Percentiles rank a stretch among this genome's conserved stretches.
These are phyloP conservation scores for Sigmodon hispidus DNA, from an alignment of 2,113 vertebrate genomes.

Conservation along the genomic window DNA sequence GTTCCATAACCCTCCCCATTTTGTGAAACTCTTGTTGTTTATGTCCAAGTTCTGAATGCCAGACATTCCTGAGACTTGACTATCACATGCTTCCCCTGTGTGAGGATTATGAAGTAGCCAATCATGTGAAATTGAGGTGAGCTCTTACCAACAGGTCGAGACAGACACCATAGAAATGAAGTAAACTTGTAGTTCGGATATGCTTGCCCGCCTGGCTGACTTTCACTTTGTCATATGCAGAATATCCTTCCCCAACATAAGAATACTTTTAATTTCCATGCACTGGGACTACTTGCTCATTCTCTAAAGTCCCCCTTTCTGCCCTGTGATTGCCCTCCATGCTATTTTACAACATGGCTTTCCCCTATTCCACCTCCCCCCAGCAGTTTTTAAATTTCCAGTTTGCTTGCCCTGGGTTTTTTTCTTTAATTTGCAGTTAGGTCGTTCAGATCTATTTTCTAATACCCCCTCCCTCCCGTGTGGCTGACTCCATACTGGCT, in stretches of 20 bases:
- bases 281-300: too few relatives aligned
- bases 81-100: background rate
- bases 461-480: background rate
- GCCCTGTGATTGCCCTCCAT: background rate
- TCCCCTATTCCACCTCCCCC: background rate
- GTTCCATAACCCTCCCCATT: background rate
- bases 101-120: background rate
- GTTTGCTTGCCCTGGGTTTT: background rate
- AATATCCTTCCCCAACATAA: background rate
- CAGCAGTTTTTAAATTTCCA: background rate
- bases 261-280: background rate
- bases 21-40: background rate
- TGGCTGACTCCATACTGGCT: background rate
- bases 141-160: background rate
- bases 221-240: background rate
- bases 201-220: background rate
- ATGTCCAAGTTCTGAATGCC: too few relatives aligned
- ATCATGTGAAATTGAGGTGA: background rate
- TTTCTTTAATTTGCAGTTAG: background rate
- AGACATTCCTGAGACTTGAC: background rate
- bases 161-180: background rate
- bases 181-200: background rate
- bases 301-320: too few relatives aligned
- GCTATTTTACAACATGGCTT: background rate
- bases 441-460: background rate